Conservation (phyloP, 2,797 vertebrate genomes). For the Hypotaenidia philippensis region DNA sequence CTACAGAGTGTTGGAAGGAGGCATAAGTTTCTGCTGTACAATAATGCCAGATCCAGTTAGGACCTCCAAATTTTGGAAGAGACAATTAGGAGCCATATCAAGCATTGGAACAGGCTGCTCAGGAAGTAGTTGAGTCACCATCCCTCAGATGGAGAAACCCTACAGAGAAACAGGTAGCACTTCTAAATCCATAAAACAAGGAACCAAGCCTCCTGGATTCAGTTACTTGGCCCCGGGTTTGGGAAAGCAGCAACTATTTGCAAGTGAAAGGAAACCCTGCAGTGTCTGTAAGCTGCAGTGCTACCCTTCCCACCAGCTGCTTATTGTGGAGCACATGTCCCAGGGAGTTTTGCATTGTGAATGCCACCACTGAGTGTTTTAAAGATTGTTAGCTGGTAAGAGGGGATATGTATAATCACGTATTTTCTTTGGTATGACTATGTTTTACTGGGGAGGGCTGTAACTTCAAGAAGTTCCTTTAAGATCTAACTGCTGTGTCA, state of each 20-base stretch:
- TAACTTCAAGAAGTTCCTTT: neutral
- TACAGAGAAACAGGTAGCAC: neutral
- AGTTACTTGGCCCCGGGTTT: neutral
- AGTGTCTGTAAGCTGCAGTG: neutral
- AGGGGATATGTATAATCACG: rapidly evolving
- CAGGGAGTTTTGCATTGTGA: neutral
- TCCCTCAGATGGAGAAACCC: neutral
- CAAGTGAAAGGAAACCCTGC: neutral
- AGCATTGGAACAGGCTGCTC: no score
- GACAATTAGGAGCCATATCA: neutral
- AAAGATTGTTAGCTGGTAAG: neutral
- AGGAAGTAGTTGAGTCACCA: no score
- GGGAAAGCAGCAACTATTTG: neutral
- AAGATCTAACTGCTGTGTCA: neutral
- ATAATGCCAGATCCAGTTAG: neutral
- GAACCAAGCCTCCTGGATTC: neutral
- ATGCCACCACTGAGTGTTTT: neutral
- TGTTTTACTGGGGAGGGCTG: neutral
- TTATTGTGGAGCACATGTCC: neutral
- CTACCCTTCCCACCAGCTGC: neutral
- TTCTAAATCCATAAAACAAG: neutral
- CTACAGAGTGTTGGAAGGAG: neutral
- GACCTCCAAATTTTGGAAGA: neutral
- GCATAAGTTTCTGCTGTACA: rapidly evolving
- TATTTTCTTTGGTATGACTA: neutral